Base-by-base conservation (phyloP, 1,140 invertebrate genomes). In the Babylonia areolata region DNA sequence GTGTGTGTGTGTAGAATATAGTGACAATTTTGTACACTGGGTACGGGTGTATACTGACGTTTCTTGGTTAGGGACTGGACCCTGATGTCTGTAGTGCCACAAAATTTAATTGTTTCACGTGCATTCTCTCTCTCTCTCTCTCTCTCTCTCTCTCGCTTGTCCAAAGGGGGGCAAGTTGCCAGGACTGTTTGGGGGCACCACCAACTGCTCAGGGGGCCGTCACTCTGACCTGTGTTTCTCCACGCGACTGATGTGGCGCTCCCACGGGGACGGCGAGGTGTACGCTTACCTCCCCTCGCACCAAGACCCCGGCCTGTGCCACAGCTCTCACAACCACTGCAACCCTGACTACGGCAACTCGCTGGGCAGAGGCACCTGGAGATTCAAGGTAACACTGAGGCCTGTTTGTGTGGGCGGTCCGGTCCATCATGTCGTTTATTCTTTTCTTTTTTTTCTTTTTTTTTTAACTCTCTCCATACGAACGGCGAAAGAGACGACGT, bases 161-260 rank as follows among this genome's bases (percentile, higher is more conserved):
- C 42, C 23, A 23, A 23, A 40, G 87, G 73, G 85, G 54, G 37
- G 85, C 79, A 79, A 89, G 87, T 51, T 85, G 85, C 23, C 85
- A 80, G 46, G 86, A 17, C 54, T 84, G 28, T 90, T 79, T 42
- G 82, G 82, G 64, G 84, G 80, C 20, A 28, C 39, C 23, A 87
- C 84, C 31, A 39, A 35, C 15, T 88, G 87, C 78, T 80, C 87
- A 33, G 87, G 85, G 5, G 86, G 84, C 35, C 82, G 84, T 39
- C 81, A 88, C 46, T 87, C 81, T 0, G 82, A 83, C 9, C 87
- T 87, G 51, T 87, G 88, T 11, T 85, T 87, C 20, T 81, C 87
- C 2, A 87, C 89, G 2, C 83, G 91, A 35, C 85, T 87, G 0
- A 84, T 90, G 88, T 87, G 86, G 85, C 15, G 88, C 84, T 12